A percentile compares a stretch with the other conserved stretches of the same genome.
These are phyloP conservation scores for Oligia latruncula DNA, from an alignment of 2,888 invertebrate genomes.

Conservation along the genomic window DNA sequence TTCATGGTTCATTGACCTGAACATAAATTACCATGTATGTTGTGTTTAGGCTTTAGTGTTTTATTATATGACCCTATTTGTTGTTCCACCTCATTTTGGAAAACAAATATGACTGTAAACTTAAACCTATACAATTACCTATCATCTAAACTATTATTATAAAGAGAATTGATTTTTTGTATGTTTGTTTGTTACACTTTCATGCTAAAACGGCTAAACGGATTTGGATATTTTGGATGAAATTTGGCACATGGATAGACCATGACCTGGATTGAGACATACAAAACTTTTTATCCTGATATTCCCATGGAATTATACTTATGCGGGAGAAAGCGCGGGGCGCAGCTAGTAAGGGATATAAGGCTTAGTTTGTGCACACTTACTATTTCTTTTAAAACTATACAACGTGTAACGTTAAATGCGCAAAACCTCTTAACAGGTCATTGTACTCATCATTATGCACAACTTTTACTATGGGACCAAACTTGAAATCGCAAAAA, in stretches of 20 bases:
- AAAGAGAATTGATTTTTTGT: not conserved
- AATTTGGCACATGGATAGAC: not conserved
- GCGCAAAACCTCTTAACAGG: too few relatives aligned
- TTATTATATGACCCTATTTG: not conserved
- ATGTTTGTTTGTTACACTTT: not conserved
- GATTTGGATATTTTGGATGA: not conserved
- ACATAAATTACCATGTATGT: not conserved
- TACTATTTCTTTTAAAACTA: not conserved
- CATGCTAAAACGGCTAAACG: not conserved
- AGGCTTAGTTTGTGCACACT: not conserved
- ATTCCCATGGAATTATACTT: not conserved
- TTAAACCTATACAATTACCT: not conserved
- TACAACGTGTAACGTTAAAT: too few relatives aligned
- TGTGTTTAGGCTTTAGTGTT: not conserved
- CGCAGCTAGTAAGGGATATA: not conserved
- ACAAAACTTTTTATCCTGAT: not conserved
- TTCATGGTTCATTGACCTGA: conserved; percentile 23
- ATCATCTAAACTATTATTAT: not conserved
- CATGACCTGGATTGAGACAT: not conserved
- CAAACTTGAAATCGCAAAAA: too few relatives aligned
- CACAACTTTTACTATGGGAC: too few relatives aligned
- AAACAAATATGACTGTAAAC: not conserved
- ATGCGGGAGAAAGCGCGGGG: not conserved
- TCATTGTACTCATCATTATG: too few relatives aligned
- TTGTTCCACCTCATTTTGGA: not conserved